These are phyloP conservation scores for Nomada fucata DNA, from an alignment of 2,888 invertebrate species.

Conservation along the genomic window DNA sequence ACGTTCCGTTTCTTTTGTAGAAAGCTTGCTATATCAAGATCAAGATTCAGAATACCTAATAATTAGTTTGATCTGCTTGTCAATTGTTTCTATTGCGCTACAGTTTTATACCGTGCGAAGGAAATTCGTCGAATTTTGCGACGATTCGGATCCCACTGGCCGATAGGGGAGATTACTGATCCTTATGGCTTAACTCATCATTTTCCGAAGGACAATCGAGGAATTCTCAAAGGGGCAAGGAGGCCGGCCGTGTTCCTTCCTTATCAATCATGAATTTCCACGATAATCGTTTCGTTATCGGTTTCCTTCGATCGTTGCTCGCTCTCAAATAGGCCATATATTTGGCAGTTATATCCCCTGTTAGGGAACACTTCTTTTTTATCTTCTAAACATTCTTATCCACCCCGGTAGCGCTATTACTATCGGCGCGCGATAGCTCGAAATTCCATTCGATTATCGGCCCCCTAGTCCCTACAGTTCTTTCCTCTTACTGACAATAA, in stretches of 20 bases:
- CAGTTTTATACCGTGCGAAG: no score
- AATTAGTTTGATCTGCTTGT: no score
- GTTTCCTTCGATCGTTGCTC: constrained; percentile 35
- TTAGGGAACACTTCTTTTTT: constrained; percentile 27
- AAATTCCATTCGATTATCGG: constrained; percentile 8
- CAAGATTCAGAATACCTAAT: no score
- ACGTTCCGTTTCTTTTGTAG: no score
- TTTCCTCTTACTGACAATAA: not conserved
- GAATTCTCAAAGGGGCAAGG: constrained; percentile 48
- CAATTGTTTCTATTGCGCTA: no score
- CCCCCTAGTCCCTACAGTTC: not conserved
- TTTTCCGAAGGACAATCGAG: constrained; percentile 41
- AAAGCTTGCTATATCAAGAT: no score
- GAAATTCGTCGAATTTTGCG: no score
- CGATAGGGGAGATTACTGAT: constrained; percentile 31
- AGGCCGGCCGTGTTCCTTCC: constrained; percentile 60
- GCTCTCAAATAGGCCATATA: constrained; percentile 17
- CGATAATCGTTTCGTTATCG: constrained; percentile 71
- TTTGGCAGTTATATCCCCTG: constrained; percentile 22
- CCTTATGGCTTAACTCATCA: constrained; percentile 47
- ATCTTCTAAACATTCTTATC: constrained; percentile 35
- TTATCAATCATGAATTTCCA: constrained; percentile 76
- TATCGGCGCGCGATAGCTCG: constrained; percentile 13
- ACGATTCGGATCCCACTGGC: no score
- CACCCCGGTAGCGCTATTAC: constrained; percentile 9